Evolutionary conservation across 2,888 invertebrate genomes (phyloP).

Genomic region (Nesidiocoris tenuis): DNA sequence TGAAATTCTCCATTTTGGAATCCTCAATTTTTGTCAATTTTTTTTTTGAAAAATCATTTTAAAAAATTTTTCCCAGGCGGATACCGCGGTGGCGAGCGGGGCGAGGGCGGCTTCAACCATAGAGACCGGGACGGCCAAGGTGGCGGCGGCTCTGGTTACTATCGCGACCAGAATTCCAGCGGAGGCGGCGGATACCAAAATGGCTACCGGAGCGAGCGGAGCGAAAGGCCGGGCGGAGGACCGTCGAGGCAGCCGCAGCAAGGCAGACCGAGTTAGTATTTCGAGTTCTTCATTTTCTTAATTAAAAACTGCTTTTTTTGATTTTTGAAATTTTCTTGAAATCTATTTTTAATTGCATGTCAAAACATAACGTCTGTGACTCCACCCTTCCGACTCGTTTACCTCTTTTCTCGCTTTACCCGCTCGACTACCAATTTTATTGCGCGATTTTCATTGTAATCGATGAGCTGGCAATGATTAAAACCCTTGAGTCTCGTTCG

Average conservation of each 20-base stretch:
- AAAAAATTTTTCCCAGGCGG: slow-evolving; percentile 16
- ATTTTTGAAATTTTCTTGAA: too few relatives aligned
- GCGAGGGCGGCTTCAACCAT: slow-evolving; percentile 29
- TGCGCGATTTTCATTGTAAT: too few relatives aligned
- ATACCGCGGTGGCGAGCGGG: slow-evolving; percentile 42
- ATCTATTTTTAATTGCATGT: too few relatives aligned
- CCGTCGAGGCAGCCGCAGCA: slow-evolving; percentile 48
- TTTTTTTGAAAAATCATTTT: too few relatives aligned
- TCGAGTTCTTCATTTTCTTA: background rate
- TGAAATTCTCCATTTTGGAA: too few relatives aligned
- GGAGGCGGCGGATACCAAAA: slow-evolving; percentile 54
- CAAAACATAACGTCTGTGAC: too few relatives aligned
- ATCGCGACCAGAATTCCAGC: slow-evolving; percentile 47
- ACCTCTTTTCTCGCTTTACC: too few relatives aligned
- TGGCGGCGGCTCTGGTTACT: slow-evolving; percentile 48
- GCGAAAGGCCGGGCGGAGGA: slow-evolving; percentile 53
- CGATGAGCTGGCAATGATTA: slow-evolving; percentile 27
- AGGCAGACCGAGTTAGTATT: background rate
- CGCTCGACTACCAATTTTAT: too few relatives aligned
- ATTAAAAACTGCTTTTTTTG: too few relatives aligned
- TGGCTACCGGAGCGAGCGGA: slow-evolving; percentile 54
- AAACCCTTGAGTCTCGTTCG: slow-evolving; percentile 18
- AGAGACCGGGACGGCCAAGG: slow-evolving; percentile 28
- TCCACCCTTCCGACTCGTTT: too few relatives aligned
- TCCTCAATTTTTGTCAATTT: too few relatives aligned